phyloP scores from a whole-genome alignment of 2,113 vertebrate species.

The Chitala chitala region DNA sequence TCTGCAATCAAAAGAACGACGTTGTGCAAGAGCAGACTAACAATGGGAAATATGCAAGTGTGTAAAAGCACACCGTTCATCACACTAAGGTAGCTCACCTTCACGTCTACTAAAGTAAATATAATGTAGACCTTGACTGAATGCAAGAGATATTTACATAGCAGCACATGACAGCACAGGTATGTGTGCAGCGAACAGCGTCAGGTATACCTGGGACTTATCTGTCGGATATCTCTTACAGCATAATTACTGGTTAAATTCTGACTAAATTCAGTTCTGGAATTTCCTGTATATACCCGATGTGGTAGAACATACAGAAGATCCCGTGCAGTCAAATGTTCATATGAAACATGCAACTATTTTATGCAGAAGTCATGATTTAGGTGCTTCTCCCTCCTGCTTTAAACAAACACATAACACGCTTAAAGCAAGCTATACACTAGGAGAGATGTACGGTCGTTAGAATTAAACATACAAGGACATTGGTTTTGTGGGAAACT shows the following conservation, averaged over 20 bases:
- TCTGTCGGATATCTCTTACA: not conserved
- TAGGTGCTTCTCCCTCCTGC: too few species aligned
- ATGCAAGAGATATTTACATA: not conserved
- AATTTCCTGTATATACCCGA: conserved; percentile 14
- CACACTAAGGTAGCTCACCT: not conserved
- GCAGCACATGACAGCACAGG: not conserved
- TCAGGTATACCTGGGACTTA: too few species aligned
- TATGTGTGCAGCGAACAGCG: too few species aligned
- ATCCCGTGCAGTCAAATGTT: too few species aligned
- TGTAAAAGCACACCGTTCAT: conserved; percentile 2
- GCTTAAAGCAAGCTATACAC: too few species aligned
- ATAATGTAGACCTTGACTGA: not conserved
- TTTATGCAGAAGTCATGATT: too few species aligned
- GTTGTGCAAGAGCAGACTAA: not conserved
- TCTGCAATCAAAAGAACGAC: not conserved
- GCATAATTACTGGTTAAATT: not conserved
- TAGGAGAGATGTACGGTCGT: too few species aligned
- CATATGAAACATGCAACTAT: too few species aligned
- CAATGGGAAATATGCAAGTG: not conserved
- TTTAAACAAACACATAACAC: too few species aligned
- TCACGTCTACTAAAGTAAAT: not conserved
- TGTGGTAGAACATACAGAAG: too few species aligned
- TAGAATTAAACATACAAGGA: too few species aligned
- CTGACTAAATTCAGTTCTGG: conserved; percentile 4
- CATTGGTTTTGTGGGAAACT: too few species aligned